Evolutionary conservation across 2,797 vertebrate species (phyloP), one percentile per base, ranked within the genome.

Genomic region (Chromis chromis): DNA sequence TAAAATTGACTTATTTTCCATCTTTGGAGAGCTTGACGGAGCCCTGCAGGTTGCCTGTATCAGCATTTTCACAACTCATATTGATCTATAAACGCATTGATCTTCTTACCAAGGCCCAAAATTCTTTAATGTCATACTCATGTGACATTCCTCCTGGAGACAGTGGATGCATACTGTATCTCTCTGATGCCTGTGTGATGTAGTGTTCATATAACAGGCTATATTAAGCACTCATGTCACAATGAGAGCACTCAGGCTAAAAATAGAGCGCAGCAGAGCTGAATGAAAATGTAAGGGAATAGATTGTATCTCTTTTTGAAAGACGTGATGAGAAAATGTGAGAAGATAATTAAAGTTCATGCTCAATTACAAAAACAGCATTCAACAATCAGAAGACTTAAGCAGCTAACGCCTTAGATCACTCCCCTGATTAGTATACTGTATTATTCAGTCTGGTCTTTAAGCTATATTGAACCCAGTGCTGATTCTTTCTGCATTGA

Each of bases 11-110:
- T 65, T 14, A 40, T 64, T 53, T 58, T 13, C 8, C 2, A 7
- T 16, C 33, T 63, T 14, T 48, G 46, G 27, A 31, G 19, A 67
- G 65, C 22, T 53, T 0, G 2, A 33, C 58, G 31, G 24, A 53
- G 50, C 46, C 27, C 24, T 27, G 33, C 56, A 70, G 39, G 19
- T 48, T 42, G 24, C 52, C 70, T 59, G 25, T 12, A 25, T 65
- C 70, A 62, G 62, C 53, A 42, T 61, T 70, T 57, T 57, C 13
- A 62, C 11, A 61, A 11, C 2, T 11, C 11, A 64, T 36, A 73
- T 77, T 62, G 39, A 78, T 70, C 65, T 1, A 2, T n/a, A 24
- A 72, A 55, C 33, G 52, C 54, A 36, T 52, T 62, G 56, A 28
- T 57, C 55, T 42, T 53, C 52, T 57, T 42, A 27, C 48, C 1